phyloP scores from a whole-genome alignment of 2,888 invertebrate species.

The Zaprionus obscuricornis region DNA sequence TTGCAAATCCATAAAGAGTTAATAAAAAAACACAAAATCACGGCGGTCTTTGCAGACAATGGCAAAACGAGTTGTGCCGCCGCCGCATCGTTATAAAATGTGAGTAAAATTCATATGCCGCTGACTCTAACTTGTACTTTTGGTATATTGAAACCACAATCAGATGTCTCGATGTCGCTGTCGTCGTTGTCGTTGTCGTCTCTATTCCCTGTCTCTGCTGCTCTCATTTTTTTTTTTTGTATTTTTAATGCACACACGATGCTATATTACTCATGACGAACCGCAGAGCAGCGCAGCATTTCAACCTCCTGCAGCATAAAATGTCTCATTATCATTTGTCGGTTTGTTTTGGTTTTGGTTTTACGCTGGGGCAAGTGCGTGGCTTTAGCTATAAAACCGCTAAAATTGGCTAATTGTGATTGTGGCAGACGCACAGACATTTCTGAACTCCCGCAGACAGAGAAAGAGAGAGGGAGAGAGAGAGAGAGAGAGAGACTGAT shows the following conservation, averaged over 20 bases:
- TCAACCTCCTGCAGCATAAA: conserved; percentile 46
- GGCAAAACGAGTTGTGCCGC: conserved; percentile 22
- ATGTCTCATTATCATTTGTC: conserved; percentile 71
- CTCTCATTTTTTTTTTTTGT: conserved; percentile 52
- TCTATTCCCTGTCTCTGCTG: not conserved
- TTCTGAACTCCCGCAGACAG: not conserved
- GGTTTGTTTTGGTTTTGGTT: conserved; percentile 49
- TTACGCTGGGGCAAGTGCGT: conserved; percentile 5
- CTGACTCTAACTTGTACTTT: conserved; percentile 55
- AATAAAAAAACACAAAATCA: conserved; percentile 73
- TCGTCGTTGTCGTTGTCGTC: no score
- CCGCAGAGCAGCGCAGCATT: conserved; percentile 11
- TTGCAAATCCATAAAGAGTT: conserved; percentile 76
- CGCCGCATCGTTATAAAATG: conserved; percentile 60
- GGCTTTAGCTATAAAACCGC: not conserved
- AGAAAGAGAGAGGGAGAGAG: no score
- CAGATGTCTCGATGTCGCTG: conserved; percentile 15
- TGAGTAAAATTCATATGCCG: conserved; percentile 64
- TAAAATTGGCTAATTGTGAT: conserved; percentile 29
- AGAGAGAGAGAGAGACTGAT: no score
- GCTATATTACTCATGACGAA: conserved; percentile 53
- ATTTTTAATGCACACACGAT: conserved; percentile 57
- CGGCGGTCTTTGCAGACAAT: conserved; percentile 53
- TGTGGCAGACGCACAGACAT: conserved; percentile 2
- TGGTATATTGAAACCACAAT: conserved; percentile 45